Evolutionary conservation across 2,888 invertebrate species (phyloP).

Genomic region (Spodoptera picta): DNA sequence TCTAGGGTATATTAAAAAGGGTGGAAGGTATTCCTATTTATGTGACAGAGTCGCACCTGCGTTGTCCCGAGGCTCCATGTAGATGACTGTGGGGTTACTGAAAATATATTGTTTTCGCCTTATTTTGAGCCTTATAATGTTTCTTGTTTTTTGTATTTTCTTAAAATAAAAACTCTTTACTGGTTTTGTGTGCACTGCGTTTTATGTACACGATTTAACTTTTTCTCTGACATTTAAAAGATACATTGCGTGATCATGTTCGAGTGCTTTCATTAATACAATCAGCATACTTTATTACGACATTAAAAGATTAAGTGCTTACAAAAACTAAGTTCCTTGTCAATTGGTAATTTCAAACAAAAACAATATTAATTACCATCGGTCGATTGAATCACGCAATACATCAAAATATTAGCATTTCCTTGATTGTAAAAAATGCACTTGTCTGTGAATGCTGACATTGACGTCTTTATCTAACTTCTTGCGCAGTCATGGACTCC

Average conservation of each 20-base stretch:
- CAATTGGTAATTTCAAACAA: slow-evolving; percentile 19
- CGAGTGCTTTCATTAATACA: slow-evolving; percentile 11
- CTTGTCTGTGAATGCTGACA: slow-evolving; percentile 20
- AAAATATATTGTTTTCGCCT: slow-evolving; percentile 56
- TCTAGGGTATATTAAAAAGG: slow-evolving; percentile 88
- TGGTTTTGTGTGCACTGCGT: background rate
- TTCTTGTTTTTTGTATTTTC: slow-evolving; percentile 45
- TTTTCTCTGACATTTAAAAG: too few relatives aligned
- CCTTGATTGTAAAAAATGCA: slow-evolving; percentile 29
- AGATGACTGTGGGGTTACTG: slow-evolving; percentile 52
- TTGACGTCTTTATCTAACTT: slow-evolving; percentile 40
- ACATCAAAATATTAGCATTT: slow-evolving; percentile 27
- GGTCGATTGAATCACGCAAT: slow-evolving; percentile 29
- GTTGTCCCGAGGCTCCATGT: slow-evolving; percentile 58
- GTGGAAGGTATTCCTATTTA: slow-evolving; percentile 75
- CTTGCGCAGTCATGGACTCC: slow-evolving; percentile 18
- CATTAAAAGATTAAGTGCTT: slow-evolving; percentile 14
- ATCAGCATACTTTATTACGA: slow-evolving; percentile 12
- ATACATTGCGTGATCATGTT: too few relatives aligned
- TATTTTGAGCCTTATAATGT: slow-evolving; percentile 49
- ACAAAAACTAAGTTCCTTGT: slow-evolving; percentile 17
- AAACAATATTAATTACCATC: slow-evolving; percentile 28
- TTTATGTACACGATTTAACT: too few relatives aligned
- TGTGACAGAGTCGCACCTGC: slow-evolving; percentile 77
- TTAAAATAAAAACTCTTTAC: slow-evolving; percentile 19